Conservation (phyloP, 2,113 vertebrate genomes). For the Promerops cafer region DNA sequence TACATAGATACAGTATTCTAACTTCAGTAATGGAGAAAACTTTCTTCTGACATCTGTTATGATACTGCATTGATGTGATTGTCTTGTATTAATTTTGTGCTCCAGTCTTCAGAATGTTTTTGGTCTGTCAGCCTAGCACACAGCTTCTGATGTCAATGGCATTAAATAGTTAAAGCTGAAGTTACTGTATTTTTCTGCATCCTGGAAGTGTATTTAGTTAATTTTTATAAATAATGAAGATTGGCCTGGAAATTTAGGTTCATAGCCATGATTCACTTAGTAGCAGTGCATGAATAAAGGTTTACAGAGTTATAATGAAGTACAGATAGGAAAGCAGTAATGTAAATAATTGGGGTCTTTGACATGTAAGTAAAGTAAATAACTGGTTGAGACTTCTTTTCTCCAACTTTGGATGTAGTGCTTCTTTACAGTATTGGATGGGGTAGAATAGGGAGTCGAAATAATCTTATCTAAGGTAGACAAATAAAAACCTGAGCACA, state of each 20-base stretch:
- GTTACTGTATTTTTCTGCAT: neutral
- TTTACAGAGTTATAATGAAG: neutral
- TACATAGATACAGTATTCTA: neutral
- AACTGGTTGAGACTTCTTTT: neutral
- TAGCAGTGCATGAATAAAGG: neutral
- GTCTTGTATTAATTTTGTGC: neutral
- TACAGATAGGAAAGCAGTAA: neutral
- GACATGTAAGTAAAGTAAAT: neutral
- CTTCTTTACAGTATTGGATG: neutral
- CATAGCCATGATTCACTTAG: neutral
- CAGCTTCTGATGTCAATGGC: neutral
- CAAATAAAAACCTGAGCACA: neutral
- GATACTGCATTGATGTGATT: neutral
- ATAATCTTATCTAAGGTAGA: neutral
- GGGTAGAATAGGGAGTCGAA: neutral
- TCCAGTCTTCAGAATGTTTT: neutral
- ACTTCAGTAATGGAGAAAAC: neutral
- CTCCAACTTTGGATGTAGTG: neutral
- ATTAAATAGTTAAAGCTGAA: neutral
- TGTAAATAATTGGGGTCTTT: neutral
- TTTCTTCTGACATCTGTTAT: neutral
- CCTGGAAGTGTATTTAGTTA: neutral
- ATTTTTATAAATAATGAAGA: neutral
- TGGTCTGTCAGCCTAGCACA: neutral
- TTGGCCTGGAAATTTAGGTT: neutral